Evolutionary conservation across 2,888 invertebrate genomes (phyloP), one percentile per base, ranked within the genome.

Genomic region (Rhingia campestris): DNA sequence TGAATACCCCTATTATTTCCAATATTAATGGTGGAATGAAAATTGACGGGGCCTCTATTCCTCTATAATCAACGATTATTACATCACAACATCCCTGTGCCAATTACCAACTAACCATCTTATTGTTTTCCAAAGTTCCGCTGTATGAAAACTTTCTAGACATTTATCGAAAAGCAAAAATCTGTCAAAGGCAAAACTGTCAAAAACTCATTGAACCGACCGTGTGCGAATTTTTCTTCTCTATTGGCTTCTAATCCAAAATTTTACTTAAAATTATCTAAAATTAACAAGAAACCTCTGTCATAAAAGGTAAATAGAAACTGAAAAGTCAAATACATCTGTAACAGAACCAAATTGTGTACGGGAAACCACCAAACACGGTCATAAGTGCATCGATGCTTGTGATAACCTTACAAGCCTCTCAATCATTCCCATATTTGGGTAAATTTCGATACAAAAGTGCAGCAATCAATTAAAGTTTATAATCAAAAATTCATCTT

Each of bases 171-270:
- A 54, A 64, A 41, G 66, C n/a, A 32, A 43, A 41, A 14, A 22
- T 4, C 6, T 22, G 45, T 39, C 51, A 51, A 33, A 64, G 10
- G 14, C 22, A 0, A 7, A 73, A 69, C 7, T 75, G 81, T 81
- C 81, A 81, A 81, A 80, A 67, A 14, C 6, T 7, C 1, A 12
- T 33, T 12, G 0, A 30, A 58, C 54, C 45, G 54, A 61, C 67
- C 54, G 81, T 81, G 81, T 76, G 81, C 76, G 75, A 59, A 70
- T 37, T 70, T 64, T 58, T 64, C 39, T n/a, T n/a, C 61, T 30
- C 6, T 2, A 49, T 4, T n/a, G 37, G 22, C 54, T 70, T 70
- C 22, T 10, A 14, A 9, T 41, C n/a, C 12, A 72, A 14, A 56
- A 56, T 45, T 9, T 7, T 5, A 9, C 10, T 6, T 4, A 45